Base-by-base conservation (phyloP, 2,113 vertebrate genomes). In the Morone chrysops region DNA sequence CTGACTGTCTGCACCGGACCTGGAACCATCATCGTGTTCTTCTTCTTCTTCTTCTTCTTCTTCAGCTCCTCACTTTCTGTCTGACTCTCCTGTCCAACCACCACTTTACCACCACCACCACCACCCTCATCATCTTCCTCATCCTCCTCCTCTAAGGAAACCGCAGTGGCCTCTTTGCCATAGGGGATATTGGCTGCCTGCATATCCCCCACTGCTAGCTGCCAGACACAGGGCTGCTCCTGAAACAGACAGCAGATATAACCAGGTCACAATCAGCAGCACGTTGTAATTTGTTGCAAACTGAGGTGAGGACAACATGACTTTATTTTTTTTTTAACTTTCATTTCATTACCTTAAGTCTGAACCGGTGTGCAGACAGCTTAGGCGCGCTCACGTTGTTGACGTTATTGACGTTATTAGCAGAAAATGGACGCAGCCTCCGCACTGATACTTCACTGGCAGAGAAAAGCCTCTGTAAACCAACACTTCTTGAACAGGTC, bases 301-400 rank as follows among this genome's bases (percentile, higher is more conserved):
- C 18, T 14, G 2, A 7, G 20, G 2, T 1, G 20, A 67, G 43
- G 8, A 47, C 1, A 18, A 40, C 6, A n/a, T 6, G 8, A 5
- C 0, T 9, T 25, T 25, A 25, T 25, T 25, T 4, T 36, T 9
- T n/a, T 43, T 1, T 1, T n/a, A 12, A 25, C 41, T 40, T 63
- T n/a, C 1, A 9, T 22, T 17, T 40, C 13, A 31, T 83, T 87
- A 93, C 92, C 90, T 86, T n/a, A 0, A 48, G 5, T 75, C 4
- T 2, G 8, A 51, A 5, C 63, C 2, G 66, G 53, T 78, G 82
- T 63, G 80, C 50, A 57, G 43, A 4, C 7, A 45, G 3, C 45
- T 57, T 20, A 4, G 51, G 5, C 0, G 6, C 0, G 31, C 41
- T 65, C 59, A 31, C 0, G 41, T 48, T 48, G 5, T 8, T 2